Evolutionary conservation across 2,888 invertebrate species (phyloP).

Genomic region (Tryphoninae sp.): DNA sequence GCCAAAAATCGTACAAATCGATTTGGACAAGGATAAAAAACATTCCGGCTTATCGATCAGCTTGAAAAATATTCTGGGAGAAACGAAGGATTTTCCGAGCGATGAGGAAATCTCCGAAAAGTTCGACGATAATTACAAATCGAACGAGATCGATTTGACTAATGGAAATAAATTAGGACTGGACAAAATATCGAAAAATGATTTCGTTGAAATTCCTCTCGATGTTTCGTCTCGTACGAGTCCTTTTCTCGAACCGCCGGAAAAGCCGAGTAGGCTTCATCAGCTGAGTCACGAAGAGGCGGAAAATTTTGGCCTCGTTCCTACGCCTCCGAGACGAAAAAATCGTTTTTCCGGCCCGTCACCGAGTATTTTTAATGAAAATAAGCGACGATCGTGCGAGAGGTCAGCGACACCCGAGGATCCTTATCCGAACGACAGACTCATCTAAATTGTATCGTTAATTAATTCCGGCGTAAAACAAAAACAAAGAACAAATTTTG

Average conservation of each 20-base stretch:
- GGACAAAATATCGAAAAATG: constrained; percentile 33
- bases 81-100: neutral
- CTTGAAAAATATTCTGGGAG: constrained; percentile 51
- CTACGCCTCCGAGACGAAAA: constrained; percentile 76
- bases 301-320: constrained; percentile 66
- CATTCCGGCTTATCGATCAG: constrained; percentile 28
- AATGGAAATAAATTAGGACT: constrained; percentile 44
- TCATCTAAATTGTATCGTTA: constrained; percentile 68
- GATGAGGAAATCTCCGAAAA: neutral
- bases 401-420: constrained; percentile 45
- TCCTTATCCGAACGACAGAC: constrained; percentile 71
- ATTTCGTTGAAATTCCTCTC: neutral
- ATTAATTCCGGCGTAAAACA: neutral
- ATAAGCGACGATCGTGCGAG: constrained; percentile 41
- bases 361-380: constrained; percentile 57
- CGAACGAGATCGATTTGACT: constrained; percentile 61
- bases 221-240: constrained; percentile 6
- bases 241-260: constrained; percentile 69
- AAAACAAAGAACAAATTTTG: neutral
- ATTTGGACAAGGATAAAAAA: constrained; percentile 49
- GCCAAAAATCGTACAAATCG: constrained; percentile 67
- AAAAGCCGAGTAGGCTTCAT: constrained; percentile 75
- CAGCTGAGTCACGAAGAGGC: constrained; percentile 66
- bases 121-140: constrained; percentile 57
- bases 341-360: constrained; percentile 67